Conservation (phyloP, 2,797 vertebrate genomes). For the Leptodactylus fallax region DNA sequence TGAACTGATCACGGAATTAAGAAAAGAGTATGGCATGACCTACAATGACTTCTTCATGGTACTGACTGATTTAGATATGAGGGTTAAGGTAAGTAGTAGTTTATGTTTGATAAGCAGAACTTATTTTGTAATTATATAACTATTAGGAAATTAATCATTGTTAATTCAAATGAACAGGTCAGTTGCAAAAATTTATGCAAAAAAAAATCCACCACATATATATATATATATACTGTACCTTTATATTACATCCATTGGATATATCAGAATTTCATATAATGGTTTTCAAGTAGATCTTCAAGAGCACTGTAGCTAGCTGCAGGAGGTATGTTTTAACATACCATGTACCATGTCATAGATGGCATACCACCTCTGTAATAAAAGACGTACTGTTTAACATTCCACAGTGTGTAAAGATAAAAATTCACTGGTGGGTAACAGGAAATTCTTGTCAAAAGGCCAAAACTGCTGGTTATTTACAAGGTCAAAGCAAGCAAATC, state of each 20-base stretch:
- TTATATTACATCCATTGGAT: not conserved
- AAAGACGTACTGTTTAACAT: constrained; percentile 55
- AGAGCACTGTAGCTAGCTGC: constrained; percentile 2
- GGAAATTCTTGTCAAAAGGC: constrained; percentile 56
- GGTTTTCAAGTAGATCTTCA: not conserved
- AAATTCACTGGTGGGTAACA: constrained; percentile 43
- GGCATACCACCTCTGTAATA: constrained; percentile 36
- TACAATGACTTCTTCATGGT: constrained; percentile 97
- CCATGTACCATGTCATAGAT: constrained; percentile 13
- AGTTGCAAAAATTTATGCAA: not conserved
- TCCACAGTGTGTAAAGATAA: constrained; percentile 39
- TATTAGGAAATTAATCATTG: not conserved
- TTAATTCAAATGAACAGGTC: not conserved
- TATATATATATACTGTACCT: not conserved
- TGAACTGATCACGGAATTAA: constrained; percentile 90
- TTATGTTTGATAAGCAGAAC: too few relatives aligned
- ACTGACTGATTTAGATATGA: constrained; percentile 92
- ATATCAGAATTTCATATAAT: not conserved
- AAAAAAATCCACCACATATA: not conserved
- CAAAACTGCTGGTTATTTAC: constrained; percentile 47
- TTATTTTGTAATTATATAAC: not conserved
- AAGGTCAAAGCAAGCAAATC: constrained; percentile 18
- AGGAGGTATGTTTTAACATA: constrained; percentile 34
- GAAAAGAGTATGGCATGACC: constrained; percentile 93
- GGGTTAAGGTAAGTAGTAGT: constrained; percentile 83